Evolutionary conservation across 2,113 vertebrate species (phyloP).

Genomic region (Fukomys damarensis): DNA sequence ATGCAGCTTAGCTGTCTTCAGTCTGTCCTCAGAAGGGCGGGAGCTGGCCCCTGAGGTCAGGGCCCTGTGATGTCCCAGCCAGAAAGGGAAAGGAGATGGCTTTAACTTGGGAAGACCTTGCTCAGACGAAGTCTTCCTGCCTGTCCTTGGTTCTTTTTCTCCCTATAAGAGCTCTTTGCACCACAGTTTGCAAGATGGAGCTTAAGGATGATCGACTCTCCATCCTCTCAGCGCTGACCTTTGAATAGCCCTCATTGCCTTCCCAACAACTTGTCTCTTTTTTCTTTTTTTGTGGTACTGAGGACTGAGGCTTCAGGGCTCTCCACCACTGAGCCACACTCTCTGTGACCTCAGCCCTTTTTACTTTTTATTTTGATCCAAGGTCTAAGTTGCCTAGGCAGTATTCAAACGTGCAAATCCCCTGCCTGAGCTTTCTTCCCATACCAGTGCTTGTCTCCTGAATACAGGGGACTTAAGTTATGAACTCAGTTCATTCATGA

Average conservation of each 20-base stretch:
- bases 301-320: neutral
- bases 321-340: neutral
- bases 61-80: neutral
- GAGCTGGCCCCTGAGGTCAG: neutral
- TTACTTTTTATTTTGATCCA: neutral
- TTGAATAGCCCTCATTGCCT: neutral
- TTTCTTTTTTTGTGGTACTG: neutral
- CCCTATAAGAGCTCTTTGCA: neutral
- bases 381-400: neutral
- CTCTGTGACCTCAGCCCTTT: neutral
- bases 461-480: too few species aligned
- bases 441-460: neutral
- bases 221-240: neutral
- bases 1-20: too few species aligned
- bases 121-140: neutral
- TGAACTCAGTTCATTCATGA: too few species aligned
- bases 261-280: neutral
- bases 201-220: neutral
- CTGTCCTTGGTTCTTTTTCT: neutral
- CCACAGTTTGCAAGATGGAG: neutral
- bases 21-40: neutral
- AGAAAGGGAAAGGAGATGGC: neutral
- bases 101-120: neutral
- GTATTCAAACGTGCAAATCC: neutral
- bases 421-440: neutral